phyloP scores from a whole-genome alignment of 2,113 vertebrate genomes.

The Stegastes partitus region DNA sequence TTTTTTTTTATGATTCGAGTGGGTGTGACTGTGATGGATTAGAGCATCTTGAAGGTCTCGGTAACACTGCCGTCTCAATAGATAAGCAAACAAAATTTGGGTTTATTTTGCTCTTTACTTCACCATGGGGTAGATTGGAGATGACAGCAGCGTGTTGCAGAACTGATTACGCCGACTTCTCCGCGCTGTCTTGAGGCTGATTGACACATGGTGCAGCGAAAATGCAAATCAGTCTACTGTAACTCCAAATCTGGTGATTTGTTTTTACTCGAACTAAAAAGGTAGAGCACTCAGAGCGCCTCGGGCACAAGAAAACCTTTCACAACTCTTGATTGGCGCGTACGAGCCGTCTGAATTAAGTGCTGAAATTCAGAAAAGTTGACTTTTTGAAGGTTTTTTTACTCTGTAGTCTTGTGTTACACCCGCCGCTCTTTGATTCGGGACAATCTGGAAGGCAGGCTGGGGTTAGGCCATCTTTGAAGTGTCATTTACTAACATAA shows the following conservation, averaged over 20 bases:
- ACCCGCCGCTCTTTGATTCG: conserved; percentile 24
- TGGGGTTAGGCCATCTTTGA: conserved; percentile 28
- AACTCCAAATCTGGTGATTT: conserved; percentile 38
- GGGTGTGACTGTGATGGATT: conserved; percentile 38
- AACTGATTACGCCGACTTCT: conserved; percentile 59
- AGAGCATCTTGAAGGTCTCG: conserved; percentile 18
- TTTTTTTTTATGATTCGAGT: too few relatives aligned
- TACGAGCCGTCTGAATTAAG: conserved; percentile 10
- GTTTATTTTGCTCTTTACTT: conserved; percentile 43
- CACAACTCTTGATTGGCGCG: conserved; percentile 3
- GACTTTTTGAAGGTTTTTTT: conserved; percentile 25
- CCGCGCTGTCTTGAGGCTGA: conserved; percentile 43
- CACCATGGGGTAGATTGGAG: conserved; percentile 63
- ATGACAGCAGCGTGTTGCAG: conserved; percentile 52
- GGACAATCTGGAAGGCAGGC: neutral
- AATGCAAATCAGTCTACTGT: conserved; percentile 52
- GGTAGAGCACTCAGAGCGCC: conserved; percentile 4
- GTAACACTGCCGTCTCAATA: conserved; percentile 19
- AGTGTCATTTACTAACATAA: conserved; percentile 40
- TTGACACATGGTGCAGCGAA: conserved; percentile 54
- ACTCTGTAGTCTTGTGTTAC: neutral
- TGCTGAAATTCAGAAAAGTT: neutral
- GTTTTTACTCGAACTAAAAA: conserved; percentile 50
- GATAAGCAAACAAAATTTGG: conserved; percentile 41
- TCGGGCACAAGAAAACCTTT: conserved; percentile 19